Conservation (phyloP, 92 coral and sea anemone genomes). For the Ricordea florida region DNA sequence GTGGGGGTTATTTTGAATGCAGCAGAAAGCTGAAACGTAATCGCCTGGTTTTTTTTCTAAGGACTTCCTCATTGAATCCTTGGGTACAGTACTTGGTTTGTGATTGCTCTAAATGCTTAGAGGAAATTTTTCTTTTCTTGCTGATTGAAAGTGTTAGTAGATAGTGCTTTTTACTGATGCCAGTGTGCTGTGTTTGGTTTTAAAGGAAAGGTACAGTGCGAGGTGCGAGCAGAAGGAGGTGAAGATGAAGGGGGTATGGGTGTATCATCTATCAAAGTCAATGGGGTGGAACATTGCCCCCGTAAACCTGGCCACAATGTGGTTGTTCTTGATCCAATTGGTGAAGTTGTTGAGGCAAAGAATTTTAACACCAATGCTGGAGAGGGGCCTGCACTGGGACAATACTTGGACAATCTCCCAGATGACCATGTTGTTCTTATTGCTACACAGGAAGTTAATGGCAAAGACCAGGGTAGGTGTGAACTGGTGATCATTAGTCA, state of each 20-base stretch:
- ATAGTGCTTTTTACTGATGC: neutral
- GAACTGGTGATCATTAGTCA: too few species aligned
- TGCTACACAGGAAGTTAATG: conserved; percentile 84
- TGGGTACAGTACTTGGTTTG: too few species aligned
- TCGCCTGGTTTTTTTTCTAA: too few species aligned
- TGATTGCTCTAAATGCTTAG: too few species aligned
- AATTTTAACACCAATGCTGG: conserved; percentile 93
- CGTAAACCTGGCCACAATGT: conserved; percentile 91
- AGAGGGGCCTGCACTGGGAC: conserved; percentile 85
- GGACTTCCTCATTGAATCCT: too few species aligned
- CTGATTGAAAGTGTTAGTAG: neutral
- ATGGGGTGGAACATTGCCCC: conserved; percentile 95
- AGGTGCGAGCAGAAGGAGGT: conserved; percentile 94
- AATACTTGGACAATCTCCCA: conserved; percentile 84
- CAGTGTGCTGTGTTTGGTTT: neutral
- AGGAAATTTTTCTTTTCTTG: neutral
- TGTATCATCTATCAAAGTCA: conserved; percentile 83
- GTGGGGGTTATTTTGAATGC: too few species aligned
- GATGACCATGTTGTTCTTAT: conserved; percentile 97
- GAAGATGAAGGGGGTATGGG: conserved; percentile 99
- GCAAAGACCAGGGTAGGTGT: conserved; percentile 72
- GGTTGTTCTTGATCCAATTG: conserved; percentile 93
- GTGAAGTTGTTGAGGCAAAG: conserved; percentile 79
- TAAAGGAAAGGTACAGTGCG: conserved; percentile 93
- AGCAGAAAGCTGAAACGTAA: too few species aligned